Percentiles rank a stretch among this genome's conserved stretches.
Conservation (phyloP, 2,888 invertebrate genomes). For the Lycaena phlaeas region DNA sequence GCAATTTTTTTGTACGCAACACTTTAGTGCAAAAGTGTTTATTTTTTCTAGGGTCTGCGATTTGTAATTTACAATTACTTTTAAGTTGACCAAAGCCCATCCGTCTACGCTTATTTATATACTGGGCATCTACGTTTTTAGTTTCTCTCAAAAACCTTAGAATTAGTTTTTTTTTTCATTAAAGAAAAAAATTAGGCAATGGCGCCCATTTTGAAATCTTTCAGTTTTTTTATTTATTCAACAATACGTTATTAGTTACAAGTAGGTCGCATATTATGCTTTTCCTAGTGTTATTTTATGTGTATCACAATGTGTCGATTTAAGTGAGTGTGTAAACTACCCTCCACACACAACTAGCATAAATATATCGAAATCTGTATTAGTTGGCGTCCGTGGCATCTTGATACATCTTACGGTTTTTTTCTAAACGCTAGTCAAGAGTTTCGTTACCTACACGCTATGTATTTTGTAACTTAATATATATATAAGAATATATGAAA, state of each 20-base stretch:
- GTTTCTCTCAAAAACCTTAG: background rate
- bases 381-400: slow-evolving; percentile 18
- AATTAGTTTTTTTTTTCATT: background rate
- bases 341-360: slow-evolving; percentile 2
- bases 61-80: background rate
- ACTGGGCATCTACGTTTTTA: background rate
- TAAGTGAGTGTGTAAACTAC: background rate
- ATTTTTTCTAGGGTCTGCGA: slow-evolving; percentile 1
- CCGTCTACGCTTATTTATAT: slow-evolving; percentile 5
- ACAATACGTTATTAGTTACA: slow-evolving; percentile 4
- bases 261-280: too few species aligned
- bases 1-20: background rate
- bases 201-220: background rate
- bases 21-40: background rate
- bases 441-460: slow-evolving; percentile 71
- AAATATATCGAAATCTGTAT: slow-evolving; percentile 4
- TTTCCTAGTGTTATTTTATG: slow-evolving; percentile 3
- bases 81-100: slow-evolving; percentile 2
- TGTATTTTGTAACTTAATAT: slow-evolving; percentile 69
- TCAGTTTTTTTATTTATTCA: background rate
- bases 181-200: background rate
- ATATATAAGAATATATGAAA: slow-evolving; percentile 65
- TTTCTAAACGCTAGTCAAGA: slow-evolving; percentile 66
- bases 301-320: background rate
- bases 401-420: slow-evolving; percentile 30